Evolutionary conservation across 2,797 vertebrate genomes (phyloP), one percentile per base, ranked within the genome.

Genomic region (Argya squamiceps): DNA sequence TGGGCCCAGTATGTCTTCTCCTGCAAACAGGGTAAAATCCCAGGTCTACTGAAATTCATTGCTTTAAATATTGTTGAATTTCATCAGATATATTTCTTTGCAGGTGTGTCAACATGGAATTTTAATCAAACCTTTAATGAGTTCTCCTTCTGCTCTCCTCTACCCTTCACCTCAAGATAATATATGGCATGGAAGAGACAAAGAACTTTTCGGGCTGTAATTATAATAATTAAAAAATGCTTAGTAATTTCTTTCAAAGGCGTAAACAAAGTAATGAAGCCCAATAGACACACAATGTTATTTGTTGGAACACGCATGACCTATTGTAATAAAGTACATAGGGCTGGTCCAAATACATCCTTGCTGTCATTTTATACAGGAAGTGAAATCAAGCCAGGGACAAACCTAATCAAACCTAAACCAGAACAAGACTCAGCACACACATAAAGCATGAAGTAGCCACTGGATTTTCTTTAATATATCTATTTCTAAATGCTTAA

Each of bases 351-450:
- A 90, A 92, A 86, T 60, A 96, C 95, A 96, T 88, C 96, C 96
- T 95, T 94, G 85, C 89, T 97, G 85, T 95, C 92, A 90, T 96
- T 92, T 95, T 75, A 43, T 70, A 74, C 92, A 94, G 96, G 96
- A 97, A 97, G 91, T 74, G 70, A 93, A 96, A 95, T 95, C 89
- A 93, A 97, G 95, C 85, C 93, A 96, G 91, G 92, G 77, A 92
- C 94, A 96, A 96, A 82, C 43, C 34, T 90, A 67, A n/a, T n/a
- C n/a, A n/a, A n/a, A n/a, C n/a, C n/a, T n/a, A n/a, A n/a, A n/a
- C n/a, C n/a, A n/a, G 55, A 32, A 86, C 55, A 89, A 92, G 88
- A 1, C 15, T 58, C 70, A 76, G 58, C 21, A 39, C 36, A 76
- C 21, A 81, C 91, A 88, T 56, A 19, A 81, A 83, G 47, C 3